These are phyloP conservation scores for Syngnathus scovelli DNA, from an alignment of 2,113 vertebrate species.

Conservation along the genomic window DNA sequence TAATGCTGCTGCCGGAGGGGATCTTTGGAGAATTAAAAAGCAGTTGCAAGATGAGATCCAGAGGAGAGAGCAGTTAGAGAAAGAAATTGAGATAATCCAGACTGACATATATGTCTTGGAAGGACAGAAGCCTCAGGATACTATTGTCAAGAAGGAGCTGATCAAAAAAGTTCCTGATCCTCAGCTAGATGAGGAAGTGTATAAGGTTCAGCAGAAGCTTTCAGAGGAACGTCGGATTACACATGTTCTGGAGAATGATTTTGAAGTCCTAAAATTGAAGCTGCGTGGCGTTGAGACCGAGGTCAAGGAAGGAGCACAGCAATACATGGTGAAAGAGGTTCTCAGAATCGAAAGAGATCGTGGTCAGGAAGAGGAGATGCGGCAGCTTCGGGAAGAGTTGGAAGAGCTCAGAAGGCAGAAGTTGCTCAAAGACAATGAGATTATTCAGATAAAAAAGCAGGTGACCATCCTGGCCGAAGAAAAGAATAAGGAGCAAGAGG, in stretches of 20 bases:
- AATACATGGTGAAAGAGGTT: conserved; percentile 92
- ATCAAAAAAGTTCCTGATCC: conserved; percentile 90
- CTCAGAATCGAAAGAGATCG: conserved; percentile 88
- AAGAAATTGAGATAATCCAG: conserved; percentile 79
- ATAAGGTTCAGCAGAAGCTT: conserved; percentile 81
- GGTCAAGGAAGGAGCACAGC: conserved; percentile 81
- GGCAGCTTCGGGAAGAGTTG: conserved; percentile 82
- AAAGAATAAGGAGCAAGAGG: conserved; percentile 81
- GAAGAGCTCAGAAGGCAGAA: conserved; percentile 84
- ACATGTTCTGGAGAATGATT: conserved; percentile 79
- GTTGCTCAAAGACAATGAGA: conserved; percentile 78
- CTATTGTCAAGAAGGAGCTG: conserved; percentile 83
- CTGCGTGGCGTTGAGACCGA: conserved; percentile 78
- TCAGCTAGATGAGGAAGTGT: conserved; percentile 81
- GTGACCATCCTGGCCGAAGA: conserved; percentile 77
- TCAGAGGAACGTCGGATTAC: conserved; percentile 83
- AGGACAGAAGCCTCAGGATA: conserved; percentile 84
- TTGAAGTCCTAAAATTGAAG: conserved; percentile 76
- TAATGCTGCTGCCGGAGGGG: conserved; percentile 57
- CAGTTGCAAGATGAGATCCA: conserved; percentile 86
- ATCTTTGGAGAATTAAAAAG: conserved; percentile 84
- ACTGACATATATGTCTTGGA: conserved; percentile 83
- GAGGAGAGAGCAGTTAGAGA: conserved; percentile 84
- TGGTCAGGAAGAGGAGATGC: conserved; percentile 82
- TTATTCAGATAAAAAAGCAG: conserved; percentile 77